phyloP scores from a whole-genome alignment of 1,140 invertebrate genomes.

The Sarcophaga peregrina region DNA sequence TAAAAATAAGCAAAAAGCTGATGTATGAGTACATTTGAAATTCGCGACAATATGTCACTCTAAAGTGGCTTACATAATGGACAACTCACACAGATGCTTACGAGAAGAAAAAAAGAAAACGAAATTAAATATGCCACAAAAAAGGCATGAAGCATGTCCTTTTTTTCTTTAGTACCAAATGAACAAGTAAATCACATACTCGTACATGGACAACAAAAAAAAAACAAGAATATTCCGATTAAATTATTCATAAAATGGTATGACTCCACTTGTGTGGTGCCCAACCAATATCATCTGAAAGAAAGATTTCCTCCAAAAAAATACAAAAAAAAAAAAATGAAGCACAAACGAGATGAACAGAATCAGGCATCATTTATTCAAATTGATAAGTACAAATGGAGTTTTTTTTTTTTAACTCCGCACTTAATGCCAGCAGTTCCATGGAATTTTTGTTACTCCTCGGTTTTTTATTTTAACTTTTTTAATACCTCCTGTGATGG shows the following conservation, averaged over 20 bases:
- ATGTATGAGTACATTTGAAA: constrained; percentile 27
- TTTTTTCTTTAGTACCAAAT: background rate
- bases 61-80: constrained; percentile 38
- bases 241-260: constrained; percentile 39
- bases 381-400: constrained; percentile 41
- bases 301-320: background rate
- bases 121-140: background rate
- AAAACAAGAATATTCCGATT: background rate
- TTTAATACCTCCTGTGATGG: background rate
- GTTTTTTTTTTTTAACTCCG: background rate
- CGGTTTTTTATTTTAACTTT: background rate
- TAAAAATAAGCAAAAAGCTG: background rate
- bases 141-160: background rate
- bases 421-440: background rate
- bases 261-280: background rate
- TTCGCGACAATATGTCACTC: constrained; percentile 41
- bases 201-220: background rate
- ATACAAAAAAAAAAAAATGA: background rate
- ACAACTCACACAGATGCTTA: constrained; percentile 33
- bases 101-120: background rate
- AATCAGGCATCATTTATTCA: constrained; percentile 5
- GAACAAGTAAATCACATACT: constrained; percentile 32
- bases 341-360: background rate
- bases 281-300: background rate
- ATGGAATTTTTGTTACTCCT: background rate